Evolutionary conservation across 2,888 invertebrate species (phyloP), one percentile per base, ranked within the genome.

Genomic region (Acholoe squamosa): DNA sequence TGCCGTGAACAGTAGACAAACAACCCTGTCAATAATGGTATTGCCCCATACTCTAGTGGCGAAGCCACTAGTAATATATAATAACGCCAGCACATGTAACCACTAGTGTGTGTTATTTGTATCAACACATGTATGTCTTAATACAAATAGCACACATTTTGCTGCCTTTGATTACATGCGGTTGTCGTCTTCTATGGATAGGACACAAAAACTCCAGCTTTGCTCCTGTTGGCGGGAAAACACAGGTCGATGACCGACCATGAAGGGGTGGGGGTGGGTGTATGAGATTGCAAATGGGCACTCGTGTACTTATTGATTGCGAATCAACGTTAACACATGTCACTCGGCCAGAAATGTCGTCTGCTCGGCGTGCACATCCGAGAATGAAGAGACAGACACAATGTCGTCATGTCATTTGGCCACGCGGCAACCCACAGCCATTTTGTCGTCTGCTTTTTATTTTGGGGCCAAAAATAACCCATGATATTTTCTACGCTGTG

Each of bases 371-470:
- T n/a, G 61, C 61, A n/a, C n/a, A n/a, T n/a, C n/a, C 22, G 61
- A 7, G 61, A n/a, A n/a, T n/a, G 7, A 61, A 61, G 61, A 61
- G 61, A 61, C n/a, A 43, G 43, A n/a, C 61, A 61, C 61, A 61
- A 61, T 61, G 61, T 61, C n/a, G 22, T 61, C 61, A 19, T n/a
- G 61, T n/a, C 61, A 61, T n/a, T 61, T 61, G 61, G 61, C 61
- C n/a, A n/a, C 61, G 61, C 22, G 61, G 12, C 61, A 61, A 61
- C 61, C 43, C 61, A n/a, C 61, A 61, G 61, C 61, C 61, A 61
- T 61, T 61, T 61, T 61, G 61, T 61, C 61, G 61, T 61, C 61
- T 61, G 61, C 61, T 61, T 61, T 61, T 61, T 43, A 43, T 43
- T 43, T 43, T 43, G 43, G 43, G 5, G 43, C 43, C 43, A 43